Conservation (phyloP, 2,797 vertebrate species). For the Micrastur ruficollis region DNA sequence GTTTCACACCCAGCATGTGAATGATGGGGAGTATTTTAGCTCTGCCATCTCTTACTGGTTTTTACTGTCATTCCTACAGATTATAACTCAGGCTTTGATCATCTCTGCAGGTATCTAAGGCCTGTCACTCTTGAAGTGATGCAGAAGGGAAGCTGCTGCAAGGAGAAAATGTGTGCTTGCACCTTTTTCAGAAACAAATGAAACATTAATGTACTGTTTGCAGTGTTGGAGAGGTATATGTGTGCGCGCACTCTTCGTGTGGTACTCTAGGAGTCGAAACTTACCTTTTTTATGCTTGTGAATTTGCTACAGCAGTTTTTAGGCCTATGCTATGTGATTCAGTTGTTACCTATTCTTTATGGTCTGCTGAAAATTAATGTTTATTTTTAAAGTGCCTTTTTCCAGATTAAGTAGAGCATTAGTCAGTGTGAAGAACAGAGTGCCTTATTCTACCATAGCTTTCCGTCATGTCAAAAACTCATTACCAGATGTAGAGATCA, state of each 20-base stretch:
- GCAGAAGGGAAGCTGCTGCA: neutral
- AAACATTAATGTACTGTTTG: neutral
- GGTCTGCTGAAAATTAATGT: conserved; percentile 10
- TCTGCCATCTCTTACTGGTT: neutral
- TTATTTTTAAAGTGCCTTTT: conserved; percentile 50
- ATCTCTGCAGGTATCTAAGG: neutral
- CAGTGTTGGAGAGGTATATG: neutral
- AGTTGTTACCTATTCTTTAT: conserved; percentile 8
- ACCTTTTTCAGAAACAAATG: neutral
- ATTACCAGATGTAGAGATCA: conserved; percentile 46
- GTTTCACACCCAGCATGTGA: neutral
- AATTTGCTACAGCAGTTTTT: neutral
- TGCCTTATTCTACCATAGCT: conserved; percentile 9
- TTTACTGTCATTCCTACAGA: neutral
- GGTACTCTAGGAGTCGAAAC: neutral
- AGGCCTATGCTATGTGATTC: neutral
- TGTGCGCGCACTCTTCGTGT: rapidly evolving
- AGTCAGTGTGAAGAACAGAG: neutral
- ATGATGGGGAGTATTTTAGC: neutral
- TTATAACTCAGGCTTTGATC: neutral
- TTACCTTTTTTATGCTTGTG: neutral
- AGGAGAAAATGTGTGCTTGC: neutral
- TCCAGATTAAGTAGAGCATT: conserved; percentile 23
- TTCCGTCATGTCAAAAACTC: conserved; percentile 26
- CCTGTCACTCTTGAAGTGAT: neutral